These are phyloP conservation scores for Himalopsyche anomala DNA, from an alignment of 2,888 invertebrate genomes.

Conservation along the genomic window DNA sequence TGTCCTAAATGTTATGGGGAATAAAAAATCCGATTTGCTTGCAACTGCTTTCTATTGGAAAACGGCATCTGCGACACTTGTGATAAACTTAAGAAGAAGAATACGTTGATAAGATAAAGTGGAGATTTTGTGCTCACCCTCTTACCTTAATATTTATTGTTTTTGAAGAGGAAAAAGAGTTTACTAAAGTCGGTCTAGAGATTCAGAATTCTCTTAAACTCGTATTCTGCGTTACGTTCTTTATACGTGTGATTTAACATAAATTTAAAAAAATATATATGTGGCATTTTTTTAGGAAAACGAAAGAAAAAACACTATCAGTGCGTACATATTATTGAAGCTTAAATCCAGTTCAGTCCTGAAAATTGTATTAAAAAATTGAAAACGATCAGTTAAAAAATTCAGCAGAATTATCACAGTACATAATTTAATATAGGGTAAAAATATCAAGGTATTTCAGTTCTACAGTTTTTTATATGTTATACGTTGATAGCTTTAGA, in stretches of 20 bases:
- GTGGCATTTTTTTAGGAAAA: too few relatives aligned
- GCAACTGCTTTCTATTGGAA: conserved; percentile 21
- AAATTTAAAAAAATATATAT: not conserved
- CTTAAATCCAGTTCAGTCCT: too few relatives aligned
- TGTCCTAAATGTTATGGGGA: not conserved
- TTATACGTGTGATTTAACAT: not conserved
- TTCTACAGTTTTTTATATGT: too few relatives aligned
- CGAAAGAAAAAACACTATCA: too few relatives aligned
- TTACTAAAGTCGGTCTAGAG: not conserved
- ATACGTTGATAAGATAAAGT: conserved; percentile 32
- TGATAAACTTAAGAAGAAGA: conserved; percentile 35
- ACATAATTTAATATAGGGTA: too few relatives aligned
- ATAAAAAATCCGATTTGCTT: not conserved
- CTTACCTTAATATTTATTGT: conserved; percentile 40
- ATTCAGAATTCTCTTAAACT: not conserved
- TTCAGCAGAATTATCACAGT: too few relatives aligned
- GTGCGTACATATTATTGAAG: too few relatives aligned
- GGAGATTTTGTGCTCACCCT: conserved; percentile 27
- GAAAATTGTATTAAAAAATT: too few relatives aligned
- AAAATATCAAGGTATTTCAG: too few relatives aligned
- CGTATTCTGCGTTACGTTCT: not conserved
- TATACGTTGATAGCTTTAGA: too few relatives aligned
- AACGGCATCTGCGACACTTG: conserved; percentile 37
- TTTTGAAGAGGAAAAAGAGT: conserved; percentile 25
- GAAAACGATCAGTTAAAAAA: too few relatives aligned